Evolutionary conservation across 2,888 invertebrate genomes (phyloP).

Genomic region (Caenorhabditis sp.): DNA sequence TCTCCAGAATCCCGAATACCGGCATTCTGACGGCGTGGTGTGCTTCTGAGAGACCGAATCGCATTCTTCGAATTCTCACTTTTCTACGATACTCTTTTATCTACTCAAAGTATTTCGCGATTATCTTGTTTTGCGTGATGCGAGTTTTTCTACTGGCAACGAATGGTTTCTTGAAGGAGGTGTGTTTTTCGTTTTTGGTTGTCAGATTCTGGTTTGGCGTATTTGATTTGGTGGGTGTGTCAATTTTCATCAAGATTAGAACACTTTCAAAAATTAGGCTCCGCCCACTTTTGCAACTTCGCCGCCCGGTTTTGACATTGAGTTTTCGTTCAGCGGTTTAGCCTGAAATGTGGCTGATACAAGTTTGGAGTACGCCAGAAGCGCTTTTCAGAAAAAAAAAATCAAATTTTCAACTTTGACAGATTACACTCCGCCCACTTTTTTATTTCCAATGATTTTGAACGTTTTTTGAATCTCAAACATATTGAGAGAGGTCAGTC

Average conservation of each 20-base stretch:
- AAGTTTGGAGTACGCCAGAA: too few relatives aligned
- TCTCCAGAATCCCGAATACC: conserved; percentile 23
- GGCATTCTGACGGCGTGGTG: conserved; percentile 12
- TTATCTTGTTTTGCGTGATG: conserved; percentile 22
- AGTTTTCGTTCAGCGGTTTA: too few relatives aligned
- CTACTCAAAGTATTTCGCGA: conserved; percentile 24
- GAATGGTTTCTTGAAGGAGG: not conserved
- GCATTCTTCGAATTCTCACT: not conserved
- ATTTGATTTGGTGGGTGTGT: not conserved
- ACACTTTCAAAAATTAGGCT: conserved; percentile 1
- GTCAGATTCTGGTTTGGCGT: not conserved
- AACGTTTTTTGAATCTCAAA: too few relatives aligned
- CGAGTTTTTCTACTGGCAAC: not conserved
- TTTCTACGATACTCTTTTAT: conserved; percentile 5
- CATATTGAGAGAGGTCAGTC: too few relatives aligned
- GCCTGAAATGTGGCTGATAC: too few relatives aligned
- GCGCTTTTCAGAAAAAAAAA: too few relatives aligned
- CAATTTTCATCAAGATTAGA: not conserved
- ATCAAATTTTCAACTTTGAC: too few relatives aligned
- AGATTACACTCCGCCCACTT: too few relatives aligned
- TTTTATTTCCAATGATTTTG: too few relatives aligned
- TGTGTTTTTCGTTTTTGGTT: not conserved
- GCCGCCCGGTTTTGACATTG: too few relatives aligned
- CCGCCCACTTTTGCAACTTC: conserved; percentile 4
- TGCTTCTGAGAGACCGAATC: not conserved